Evolutionary conservation across 2,113 vertebrate species (phyloP).

Genomic region (Callaeas wilsoni): DNA sequence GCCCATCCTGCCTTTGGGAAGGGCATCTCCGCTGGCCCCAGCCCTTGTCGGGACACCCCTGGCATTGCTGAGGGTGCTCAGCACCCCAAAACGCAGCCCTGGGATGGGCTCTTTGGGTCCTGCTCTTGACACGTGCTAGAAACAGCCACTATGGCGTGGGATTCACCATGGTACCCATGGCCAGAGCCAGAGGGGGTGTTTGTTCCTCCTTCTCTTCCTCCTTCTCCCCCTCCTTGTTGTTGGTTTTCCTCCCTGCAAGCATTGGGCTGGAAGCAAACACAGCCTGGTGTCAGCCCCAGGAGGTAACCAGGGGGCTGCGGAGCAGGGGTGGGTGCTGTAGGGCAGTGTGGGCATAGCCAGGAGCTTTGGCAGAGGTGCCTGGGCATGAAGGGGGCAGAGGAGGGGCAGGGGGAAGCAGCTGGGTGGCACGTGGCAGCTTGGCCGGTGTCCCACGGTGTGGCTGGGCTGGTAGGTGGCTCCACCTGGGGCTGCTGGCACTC

Average conservation of each 20-base stretch:
- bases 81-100: rapidly evolving
- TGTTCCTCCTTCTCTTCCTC: neutral
- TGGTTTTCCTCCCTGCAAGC: neutral
- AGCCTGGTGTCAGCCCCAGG: neutral
- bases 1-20: constrained; percentile 39
- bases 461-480: neutral
- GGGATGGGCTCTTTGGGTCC: rapidly evolving
- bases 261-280: neutral
- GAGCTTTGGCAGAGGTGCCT: neutral
- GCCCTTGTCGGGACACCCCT: neutral
- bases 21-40: neutral
- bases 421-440: neutral
- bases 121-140: neutral
- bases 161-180: neutral
- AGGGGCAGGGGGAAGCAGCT: neutral
- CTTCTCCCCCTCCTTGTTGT: neutral
- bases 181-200: neutral
- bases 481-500: neutral
- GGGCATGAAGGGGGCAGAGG: neutral
- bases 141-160: neutral
- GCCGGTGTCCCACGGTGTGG: rapidly evolving
- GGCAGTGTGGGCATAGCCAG: rapidly evolving
- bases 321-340: rapidly evolving
- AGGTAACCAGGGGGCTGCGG: neutral
- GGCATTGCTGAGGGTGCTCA: neutral